These are phyloP conservation scores for Cyphomyrmex costatus DNA, from an alignment of 1,140 invertebrate species.

Conservation along the genomic window DNA sequence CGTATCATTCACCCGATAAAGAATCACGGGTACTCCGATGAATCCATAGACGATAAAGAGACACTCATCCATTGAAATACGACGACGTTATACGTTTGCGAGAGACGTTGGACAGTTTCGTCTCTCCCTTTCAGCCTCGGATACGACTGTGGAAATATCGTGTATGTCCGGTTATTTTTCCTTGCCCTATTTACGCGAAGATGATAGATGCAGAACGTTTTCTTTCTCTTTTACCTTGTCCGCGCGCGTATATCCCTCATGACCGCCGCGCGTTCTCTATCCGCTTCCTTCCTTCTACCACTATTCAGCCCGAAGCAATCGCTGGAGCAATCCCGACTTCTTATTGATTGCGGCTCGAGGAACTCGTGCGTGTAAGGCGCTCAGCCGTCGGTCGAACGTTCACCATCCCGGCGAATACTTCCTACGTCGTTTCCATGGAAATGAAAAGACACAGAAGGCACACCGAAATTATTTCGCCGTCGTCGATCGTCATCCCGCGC, in stretches of 20 bases:
- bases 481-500: conserved; percentile 54
- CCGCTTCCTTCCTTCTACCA: conserved; percentile 16
- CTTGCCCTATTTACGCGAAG: conserved; percentile 60
- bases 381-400: conserved; percentile 65
- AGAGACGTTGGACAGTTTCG: conserved; percentile 29
- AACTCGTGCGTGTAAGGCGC: conserved; percentile 76
- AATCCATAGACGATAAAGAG: conserved; percentile 50
- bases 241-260: conserved; percentile 26
- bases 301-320: conserved; percentile 70
- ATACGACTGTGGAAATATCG: neutral
- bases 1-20: conserved; percentile 29
- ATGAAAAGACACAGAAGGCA: conserved; percentile 71
- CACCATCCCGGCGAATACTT: conserved; percentile 60
- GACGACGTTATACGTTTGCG: conserved; percentile 9
- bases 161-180: conserved; percentile 32
- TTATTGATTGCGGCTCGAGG: conserved; percentile 76
- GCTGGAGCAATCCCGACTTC: conserved; percentile 76
- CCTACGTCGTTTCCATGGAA: conserved; percentile 71
- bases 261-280: conserved; percentile 17
- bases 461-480: conserved; percentile 68
- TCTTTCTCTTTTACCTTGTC: conserved; percentile 42
- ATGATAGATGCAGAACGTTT: conserved; percentile 74
- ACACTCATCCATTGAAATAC: conserved; percentile 52
- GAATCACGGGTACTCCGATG: conserved; percentile 14
- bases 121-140: neutral